These are phyloP conservation scores for Daktulosphaira vitifoliae DNA, from an alignment of 1,140 invertebrate genomes.

Conservation along the genomic window DNA sequence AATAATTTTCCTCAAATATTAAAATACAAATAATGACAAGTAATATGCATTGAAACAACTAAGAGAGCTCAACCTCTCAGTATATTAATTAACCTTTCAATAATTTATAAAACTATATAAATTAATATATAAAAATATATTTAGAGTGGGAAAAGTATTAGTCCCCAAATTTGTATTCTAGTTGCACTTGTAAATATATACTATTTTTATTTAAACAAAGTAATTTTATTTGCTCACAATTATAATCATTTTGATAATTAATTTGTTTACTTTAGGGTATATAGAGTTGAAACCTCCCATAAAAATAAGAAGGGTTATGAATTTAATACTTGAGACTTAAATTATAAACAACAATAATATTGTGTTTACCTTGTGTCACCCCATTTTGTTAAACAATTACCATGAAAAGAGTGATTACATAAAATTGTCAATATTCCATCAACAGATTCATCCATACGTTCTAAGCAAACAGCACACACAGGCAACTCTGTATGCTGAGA, in stretches of 20 bases:
- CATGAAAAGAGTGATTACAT: conserved; percentile 97
- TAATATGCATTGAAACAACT: too few relatives aligned
- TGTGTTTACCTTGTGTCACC: conserved; percentile 64
- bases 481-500: conserved; percentile 86
- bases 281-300: too few relatives aligned
- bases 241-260: too few relatives aligned
- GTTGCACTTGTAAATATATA: background rate
- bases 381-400: conserved; percentile 90
- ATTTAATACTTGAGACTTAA: background rate
- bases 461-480: conserved; percentile 94
- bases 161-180: background rate
- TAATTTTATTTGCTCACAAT: too few relatives aligned
- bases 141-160: background rate
- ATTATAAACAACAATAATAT: background rate
- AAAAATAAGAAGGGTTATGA: too few relatives aligned
- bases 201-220: too few relatives aligned
- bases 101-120: too few relatives aligned
- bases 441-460: conserved; percentile 96
- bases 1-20: too few relatives aligned
- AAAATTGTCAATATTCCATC: conserved; percentile 95
- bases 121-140: too few relatives aligned
- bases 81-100: background rate
- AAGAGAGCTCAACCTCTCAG: background rate
- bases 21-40: too few relatives aligned
- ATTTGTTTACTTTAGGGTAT: too few relatives aligned